A percentile compares a stretch with the other conserved stretches of the same genome.
phyloP scores from a whole-genome alignment of 64 coral and sea anemone species.

The Porites lutea region DNA sequence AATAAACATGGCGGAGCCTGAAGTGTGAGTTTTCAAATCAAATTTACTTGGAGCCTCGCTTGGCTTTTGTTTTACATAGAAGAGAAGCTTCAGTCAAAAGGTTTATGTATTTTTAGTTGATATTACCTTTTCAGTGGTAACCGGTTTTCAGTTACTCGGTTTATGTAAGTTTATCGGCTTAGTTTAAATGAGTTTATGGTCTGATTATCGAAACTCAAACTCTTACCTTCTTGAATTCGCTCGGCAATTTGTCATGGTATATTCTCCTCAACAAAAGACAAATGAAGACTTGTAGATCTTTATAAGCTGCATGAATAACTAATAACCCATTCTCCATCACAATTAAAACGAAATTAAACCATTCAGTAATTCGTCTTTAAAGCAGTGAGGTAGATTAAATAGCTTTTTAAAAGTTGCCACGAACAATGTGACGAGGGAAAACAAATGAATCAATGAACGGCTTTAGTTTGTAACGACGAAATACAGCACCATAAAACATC shows the following conservation, averaged over 20 bases:
- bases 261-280: conserved; percentile 28
- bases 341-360: background rate
- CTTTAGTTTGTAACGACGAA: no score
- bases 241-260: background rate
- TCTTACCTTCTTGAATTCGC: background rate
- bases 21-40: conserved; percentile 12
- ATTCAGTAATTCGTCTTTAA: background rate
- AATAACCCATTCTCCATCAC: background rate
- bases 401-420: background rate
- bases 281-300: background rate
- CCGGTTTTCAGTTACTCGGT: no score
- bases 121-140: no score
- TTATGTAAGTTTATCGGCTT: no score
- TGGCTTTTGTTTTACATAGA: background rate
- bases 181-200: no score
- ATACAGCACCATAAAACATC: no score
- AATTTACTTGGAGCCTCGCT: background rate
- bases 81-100: no score
- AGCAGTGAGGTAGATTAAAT: background rate
- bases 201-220: no score
- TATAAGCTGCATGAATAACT: background rate
- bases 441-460: no score
- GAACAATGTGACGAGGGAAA: background rate
- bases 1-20: conserved; percentile 10
- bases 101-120: no score